phyloP scores from a whole-genome alignment of 2,113 vertebrate genomes.

The Oreochromis tanganicae region DNA sequence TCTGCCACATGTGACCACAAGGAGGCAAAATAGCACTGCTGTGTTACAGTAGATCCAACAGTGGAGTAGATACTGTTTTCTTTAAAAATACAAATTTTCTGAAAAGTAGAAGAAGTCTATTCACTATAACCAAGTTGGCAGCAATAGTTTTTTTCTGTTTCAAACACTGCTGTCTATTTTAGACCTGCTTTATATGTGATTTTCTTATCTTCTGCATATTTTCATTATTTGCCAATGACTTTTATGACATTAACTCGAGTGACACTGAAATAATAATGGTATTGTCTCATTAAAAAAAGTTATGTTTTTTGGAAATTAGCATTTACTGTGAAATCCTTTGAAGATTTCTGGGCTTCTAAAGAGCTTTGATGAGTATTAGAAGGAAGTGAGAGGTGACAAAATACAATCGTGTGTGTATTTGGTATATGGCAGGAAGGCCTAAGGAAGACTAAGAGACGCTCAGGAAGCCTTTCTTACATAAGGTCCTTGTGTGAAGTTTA shows the following conservation, averaged over 20 bases:
- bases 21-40: constrained; percentile 38
- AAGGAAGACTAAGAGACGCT: constrained; percentile 31
- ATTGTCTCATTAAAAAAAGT: background rate
- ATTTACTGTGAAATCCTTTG: background rate
- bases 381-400: constrained; percentile 15
- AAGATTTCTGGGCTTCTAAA: background rate
- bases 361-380: constrained; percentile 16
- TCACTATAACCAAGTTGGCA: background rate
- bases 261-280: background rate
- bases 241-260: background rate
- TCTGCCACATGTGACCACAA: constrained; percentile 48
- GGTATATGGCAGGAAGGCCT: constrained; percentile 15
- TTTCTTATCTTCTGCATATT: background rate
- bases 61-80: background rate
- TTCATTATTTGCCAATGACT: background rate
- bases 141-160: background rate
- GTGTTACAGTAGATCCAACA: background rate
- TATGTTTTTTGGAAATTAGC: background rate
- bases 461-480: constrained; percentile 51
- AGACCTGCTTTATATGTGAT: background rate
- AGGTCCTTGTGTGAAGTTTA: background rate
- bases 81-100: background rate
- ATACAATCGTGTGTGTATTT: background rate
- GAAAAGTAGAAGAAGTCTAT: background rate
- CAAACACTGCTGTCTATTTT: background rate